phyloP scores from a whole-genome alignment of 1,140 invertebrate genomes.

The Lepidostoma basale region DNA sequence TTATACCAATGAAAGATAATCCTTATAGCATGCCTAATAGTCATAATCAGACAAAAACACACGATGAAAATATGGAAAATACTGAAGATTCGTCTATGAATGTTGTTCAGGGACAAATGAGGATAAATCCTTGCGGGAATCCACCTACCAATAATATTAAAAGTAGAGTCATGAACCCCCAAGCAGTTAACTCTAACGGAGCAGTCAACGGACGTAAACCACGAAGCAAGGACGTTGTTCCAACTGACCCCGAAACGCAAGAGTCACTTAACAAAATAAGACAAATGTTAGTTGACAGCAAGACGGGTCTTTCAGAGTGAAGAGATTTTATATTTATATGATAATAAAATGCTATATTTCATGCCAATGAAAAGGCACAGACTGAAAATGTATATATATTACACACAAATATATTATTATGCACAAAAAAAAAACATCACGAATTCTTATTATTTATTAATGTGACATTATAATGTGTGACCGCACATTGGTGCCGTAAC shows the following conservation, averaged over 20 bases:
- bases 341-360: not conserved
- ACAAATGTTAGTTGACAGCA: slow-evolving; percentile 43
- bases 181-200: slow-evolving; percentile 24
- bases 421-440: too few relatives aligned
- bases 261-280: slow-evolving; percentile 39
- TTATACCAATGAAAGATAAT: slow-evolving; percentile 62
- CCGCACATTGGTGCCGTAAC: too few relatives aligned
- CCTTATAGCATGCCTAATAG: slow-evolving; percentile 57
- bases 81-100: slow-evolving; percentile 57
- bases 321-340: not conserved
- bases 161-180: slow-evolving; percentile 37
- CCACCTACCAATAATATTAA: slow-evolving; percentile 20
- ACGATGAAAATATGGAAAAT: slow-evolving; percentile 48
- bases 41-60: slow-evolving; percentile 42
- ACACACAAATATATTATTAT: too few relatives aligned
- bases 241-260: slow-evolving; percentile 20
- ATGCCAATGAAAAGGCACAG: slow-evolving; percentile 10
- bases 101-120: slow-evolving; percentile 61
- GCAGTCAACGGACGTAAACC: not conserved
- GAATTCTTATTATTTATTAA: too few relatives aligned
- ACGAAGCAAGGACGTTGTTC: slow-evolving; percentile 6
- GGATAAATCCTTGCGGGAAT: slow-evolving; percentile 54
- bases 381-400: slow-evolving; percentile 17
- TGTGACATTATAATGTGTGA: too few relatives aligned
- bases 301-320: slow-evolving; percentile 42